Percentiles rank a stretch among this genome's conserved stretches.
phyloP scores from a whole-genome alignment of 2,888 invertebrate genomes.

The Sceliomorpha sp. region DNA sequence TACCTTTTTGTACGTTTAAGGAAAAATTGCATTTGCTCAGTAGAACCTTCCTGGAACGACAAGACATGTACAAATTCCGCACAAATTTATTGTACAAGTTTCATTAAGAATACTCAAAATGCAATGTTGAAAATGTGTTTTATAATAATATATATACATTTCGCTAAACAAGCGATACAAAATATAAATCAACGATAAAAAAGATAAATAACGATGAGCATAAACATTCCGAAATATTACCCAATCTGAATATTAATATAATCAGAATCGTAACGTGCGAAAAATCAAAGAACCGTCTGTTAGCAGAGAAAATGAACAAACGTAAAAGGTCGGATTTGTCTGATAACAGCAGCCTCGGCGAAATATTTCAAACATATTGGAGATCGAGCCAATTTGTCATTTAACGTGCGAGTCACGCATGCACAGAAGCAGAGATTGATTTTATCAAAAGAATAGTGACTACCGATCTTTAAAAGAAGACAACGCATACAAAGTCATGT shows the following conservation, averaged over 20 bases:
- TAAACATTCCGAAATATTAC: too few relatives aligned
- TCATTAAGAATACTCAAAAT: background rate
- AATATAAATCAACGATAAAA: too few relatives aligned
- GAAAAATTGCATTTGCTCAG: conserved; percentile 1
- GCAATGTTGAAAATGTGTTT: background rate
- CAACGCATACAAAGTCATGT: conserved; percentile 8
- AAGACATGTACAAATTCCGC: background rate
- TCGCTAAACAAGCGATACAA: too few relatives aligned
- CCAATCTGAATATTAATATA: too few relatives aligned
- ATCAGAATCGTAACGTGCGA: too few relatives aligned
- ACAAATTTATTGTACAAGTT: background rate
- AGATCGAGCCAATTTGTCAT: conserved; percentile 1
- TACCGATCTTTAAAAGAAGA: conserved; percentile 9
- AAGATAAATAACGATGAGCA: too few relatives aligned
- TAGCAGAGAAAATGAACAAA: background rate
- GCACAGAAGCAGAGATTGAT: conserved; percentile 6
- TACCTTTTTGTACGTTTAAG: background rate
- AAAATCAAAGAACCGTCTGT: background rate
- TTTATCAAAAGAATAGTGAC: conserved; percentile 4
- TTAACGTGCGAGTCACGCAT: background rate
- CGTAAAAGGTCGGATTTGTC: background rate
- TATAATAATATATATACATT: too few relatives aligned
- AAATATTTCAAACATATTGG: background rate
- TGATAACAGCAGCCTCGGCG: background rate
- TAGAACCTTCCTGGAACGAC: background rate